These are phyloP conservation scores for Nibea coibor DNA, from an alignment of 2,113 vertebrate species.

Conservation along the genomic window DNA sequence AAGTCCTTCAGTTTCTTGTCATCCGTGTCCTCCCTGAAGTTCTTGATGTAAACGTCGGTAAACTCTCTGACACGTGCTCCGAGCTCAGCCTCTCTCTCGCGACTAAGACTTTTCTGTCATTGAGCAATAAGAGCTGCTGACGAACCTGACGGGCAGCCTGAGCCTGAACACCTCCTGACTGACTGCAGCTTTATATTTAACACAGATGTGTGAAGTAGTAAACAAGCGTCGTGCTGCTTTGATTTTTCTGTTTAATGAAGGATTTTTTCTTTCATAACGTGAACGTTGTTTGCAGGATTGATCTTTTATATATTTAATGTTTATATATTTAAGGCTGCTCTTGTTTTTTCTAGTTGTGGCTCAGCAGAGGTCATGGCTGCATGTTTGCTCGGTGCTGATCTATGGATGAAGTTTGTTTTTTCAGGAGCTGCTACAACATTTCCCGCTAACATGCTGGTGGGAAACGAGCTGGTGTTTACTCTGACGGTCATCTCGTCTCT, in stretches of 20 bases:
- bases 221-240: neutral
- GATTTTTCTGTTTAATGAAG: neutral
- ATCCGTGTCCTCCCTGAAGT: constrained; percentile 97
- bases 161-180: neutral
- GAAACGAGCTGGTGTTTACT: constrained; percentile 17
- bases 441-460: constrained; percentile 22
- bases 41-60: constrained; percentile 98
- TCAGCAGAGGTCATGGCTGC: neutral
- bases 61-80: constrained; percentile 97
- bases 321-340: too few relatives aligned
- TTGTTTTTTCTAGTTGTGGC: too few relatives aligned
- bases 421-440: neutral
- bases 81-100: constrained; percentile 96
- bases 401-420: constrained; percentile 27
- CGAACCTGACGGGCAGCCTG: too few relatives aligned
- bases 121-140: constrained; percentile 46
- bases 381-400: constrained; percentile 37
- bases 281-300: neutral
- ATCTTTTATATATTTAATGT: too few relatives aligned
- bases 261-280: neutral
- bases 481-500: constrained; percentile 13
- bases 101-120: constrained; percentile 99
- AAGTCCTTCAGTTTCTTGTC: constrained; percentile 96
- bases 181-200: neutral
- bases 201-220: neutral